These are phyloP conservation scores for Augiades crinisus DNA, from an alignment of 2,888 invertebrate genomes.

Conservation along the genomic window DNA sequence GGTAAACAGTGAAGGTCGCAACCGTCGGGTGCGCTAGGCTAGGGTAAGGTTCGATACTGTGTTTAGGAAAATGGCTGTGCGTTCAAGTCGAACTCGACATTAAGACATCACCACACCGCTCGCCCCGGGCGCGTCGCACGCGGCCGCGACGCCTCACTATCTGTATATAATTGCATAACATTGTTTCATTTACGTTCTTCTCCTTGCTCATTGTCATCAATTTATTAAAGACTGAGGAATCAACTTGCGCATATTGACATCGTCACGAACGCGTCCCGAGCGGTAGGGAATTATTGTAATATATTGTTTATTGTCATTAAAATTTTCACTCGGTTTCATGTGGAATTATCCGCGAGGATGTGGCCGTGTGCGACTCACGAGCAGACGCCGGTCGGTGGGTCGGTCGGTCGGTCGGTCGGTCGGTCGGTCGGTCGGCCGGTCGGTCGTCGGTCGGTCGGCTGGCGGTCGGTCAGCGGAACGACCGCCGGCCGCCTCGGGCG, in stretches of 20 bases:
- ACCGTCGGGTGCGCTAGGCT: conserved; percentile 60
- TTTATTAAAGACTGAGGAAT: conserved; percentile 81
- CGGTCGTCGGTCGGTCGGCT: conserved; percentile 32
- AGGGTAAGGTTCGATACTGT: conserved; percentile 64
- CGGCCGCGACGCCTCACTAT: conserved; percentile 44
- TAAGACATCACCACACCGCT: conserved; percentile 51
- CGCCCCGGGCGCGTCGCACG: conserved; percentile 33
- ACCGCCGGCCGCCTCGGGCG: conserved; percentile 30
- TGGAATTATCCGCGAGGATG: conserved; percentile 44
- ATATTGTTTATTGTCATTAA: conserved; percentile 63
- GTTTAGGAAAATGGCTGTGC: conserved; percentile 75
- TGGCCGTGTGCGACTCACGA: conserved; percentile 25
- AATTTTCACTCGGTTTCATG: conserved; percentile 56
- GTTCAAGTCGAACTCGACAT: conserved; percentile 69
- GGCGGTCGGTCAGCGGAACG: conserved; percentile 30
- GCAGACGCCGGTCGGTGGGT: conserved; percentile 1
- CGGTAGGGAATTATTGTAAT: conserved; percentile 64
- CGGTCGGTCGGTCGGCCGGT: conserved; percentile 30
- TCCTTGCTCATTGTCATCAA: conserved; percentile 81
- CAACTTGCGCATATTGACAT: conserved; percentile 79
- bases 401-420: conserved; percentile 17
- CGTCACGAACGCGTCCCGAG: conserved; percentile 73
- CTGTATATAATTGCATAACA: conserved; percentile 77
- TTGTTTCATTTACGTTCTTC: conserved; percentile 74
- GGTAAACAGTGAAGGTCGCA: conserved; percentile 60